Conservation (phyloP, 2,888 invertebrate species). For the Bellardia pandia region DNA sequence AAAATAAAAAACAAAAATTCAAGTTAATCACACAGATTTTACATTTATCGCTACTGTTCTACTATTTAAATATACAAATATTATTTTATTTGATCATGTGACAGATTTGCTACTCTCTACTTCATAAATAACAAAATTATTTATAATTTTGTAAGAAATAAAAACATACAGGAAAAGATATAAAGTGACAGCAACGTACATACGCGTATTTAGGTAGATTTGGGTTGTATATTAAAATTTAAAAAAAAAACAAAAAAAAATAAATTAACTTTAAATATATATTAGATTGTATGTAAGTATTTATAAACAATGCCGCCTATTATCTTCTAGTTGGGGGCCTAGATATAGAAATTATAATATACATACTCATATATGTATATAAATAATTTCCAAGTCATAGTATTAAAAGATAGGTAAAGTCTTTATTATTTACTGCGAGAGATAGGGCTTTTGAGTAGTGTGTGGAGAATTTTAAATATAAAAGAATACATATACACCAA, state of each 20-base stretch:
- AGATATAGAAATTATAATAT: constrained; percentile 23
- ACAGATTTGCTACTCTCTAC: constrained; percentile 79
- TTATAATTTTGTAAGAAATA: not conserved
- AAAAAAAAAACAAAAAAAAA: constrained; percentile 6
- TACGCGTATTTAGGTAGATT: not conserved
- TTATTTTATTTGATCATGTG: constrained; percentile 76
- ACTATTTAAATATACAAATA: constrained; percentile 72
- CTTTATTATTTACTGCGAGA: not conserved
- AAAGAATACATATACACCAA: not conserved
- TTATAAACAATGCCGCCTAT: constrained; percentile 52
- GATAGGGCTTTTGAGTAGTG: not conserved
- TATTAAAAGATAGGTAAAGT: not conserved
- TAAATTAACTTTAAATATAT: not conserved
- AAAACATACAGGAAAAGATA: not conserved
- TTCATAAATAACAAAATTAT: constrained; percentile 60
- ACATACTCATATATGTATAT: not conserved
- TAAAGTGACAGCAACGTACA: not conserved
- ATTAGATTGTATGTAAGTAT: constrained; percentile 1
- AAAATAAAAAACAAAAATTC: constrained; percentile 44
- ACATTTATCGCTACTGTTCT: constrained; percentile 74
- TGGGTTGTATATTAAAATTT: constrained; percentile 19
- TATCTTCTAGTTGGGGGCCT: constrained; percentile 38
- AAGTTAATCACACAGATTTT: constrained; percentile 68
- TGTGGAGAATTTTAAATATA: constrained; percentile 4
- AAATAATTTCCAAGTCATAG: not conserved